These are phyloP conservation scores for Drosophila insularis DNA, from an alignment of 1,140 invertebrate species.

Conservation along the genomic window DNA sequence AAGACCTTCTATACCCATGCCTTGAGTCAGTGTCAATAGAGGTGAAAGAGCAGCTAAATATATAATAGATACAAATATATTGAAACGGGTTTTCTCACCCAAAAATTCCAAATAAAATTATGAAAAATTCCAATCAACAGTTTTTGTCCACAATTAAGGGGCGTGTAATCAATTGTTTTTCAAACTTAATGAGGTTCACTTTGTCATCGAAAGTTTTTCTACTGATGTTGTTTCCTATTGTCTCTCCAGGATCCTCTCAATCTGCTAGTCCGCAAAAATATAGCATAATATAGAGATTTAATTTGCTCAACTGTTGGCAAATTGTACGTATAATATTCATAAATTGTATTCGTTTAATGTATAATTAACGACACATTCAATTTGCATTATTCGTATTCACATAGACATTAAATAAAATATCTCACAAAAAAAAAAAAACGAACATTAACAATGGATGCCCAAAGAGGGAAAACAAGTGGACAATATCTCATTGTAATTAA, in stretches of 20 bases:
- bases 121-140: no score
- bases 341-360: constrained; percentile 5
- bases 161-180: no score
- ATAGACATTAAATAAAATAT: background rate
- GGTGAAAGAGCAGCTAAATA: background rate
- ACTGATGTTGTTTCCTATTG: no score
- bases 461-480: background rate
- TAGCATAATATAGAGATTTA: background rate
- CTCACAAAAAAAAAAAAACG: background rate
- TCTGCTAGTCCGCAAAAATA: no score
- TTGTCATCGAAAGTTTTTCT: no score
- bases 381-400: constrained; percentile 1
- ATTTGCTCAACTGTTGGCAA: background rate
- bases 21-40: constrained; percentile 66
- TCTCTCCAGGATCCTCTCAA: no score
- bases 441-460: background rate
- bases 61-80: background rate
- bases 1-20: constrained; percentile 73
- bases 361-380: constrained; percentile 3
- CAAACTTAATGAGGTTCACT: no score
- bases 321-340: constrained; percentile 1
- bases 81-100: background rate
- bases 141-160: no score
- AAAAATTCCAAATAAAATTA: background rate
- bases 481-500: background rate